Evolutionary conservation across 1,140 invertebrate genomes (phyloP).

Genomic region (Teleogryllus occipitalis): DNA sequence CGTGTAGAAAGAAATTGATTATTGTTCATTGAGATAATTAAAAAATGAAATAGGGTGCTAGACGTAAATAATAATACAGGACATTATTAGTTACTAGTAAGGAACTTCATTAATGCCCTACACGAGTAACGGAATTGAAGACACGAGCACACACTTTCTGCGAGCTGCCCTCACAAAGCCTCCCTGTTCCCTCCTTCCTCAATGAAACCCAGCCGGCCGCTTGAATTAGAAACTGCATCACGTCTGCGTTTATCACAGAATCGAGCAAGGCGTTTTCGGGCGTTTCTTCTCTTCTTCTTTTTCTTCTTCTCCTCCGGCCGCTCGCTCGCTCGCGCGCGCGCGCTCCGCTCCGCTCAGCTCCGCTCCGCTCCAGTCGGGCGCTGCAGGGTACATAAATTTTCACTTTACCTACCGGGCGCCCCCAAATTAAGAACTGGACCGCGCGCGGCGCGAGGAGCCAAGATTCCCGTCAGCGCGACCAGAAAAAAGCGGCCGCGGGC

Average conservation of each 20-base stretch:
- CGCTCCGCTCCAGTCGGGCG: background rate
- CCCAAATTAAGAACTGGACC: constrained; percentile 3
- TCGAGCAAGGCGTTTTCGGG: background rate
- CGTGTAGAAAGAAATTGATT: too few species aligned
- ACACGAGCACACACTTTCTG: too few species aligned
- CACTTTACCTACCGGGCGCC: background rate
- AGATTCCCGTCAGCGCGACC: background rate
- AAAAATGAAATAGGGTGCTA: too few species aligned
- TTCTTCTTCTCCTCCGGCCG: background rate
- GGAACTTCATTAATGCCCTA: too few species aligned
- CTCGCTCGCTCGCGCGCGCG: background rate
- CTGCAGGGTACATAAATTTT: background rate
- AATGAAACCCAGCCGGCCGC: too few species aligned
- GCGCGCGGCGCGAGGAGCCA: background rate
- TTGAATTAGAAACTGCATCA: background rate
- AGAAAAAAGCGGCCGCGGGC: background rate
- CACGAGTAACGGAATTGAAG: too few species aligned
- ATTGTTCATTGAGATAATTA: too few species aligned
- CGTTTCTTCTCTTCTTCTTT: background rate
- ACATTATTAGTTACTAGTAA: too few species aligned
- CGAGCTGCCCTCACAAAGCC: too few species aligned
- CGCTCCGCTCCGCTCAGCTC: background rate
- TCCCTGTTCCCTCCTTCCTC: too few species aligned
- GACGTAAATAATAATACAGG: too few species aligned
- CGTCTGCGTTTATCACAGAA: background rate